Evolutionary conservation across 2,888 invertebrate genomes (phyloP).

Genomic region (Cyrtodaria siliqua): DNA sequence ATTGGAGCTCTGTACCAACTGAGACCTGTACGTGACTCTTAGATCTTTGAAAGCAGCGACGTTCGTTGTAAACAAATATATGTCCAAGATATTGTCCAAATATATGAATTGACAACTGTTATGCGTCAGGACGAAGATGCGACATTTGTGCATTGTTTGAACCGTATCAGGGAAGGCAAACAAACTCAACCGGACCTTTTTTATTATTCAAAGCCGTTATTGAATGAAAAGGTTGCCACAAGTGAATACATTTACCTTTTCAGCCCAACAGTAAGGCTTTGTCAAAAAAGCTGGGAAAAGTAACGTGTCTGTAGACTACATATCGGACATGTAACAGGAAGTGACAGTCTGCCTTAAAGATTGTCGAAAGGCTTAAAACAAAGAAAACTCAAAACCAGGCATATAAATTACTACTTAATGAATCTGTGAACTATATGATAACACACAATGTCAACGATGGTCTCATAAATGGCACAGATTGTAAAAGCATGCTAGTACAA

Average conservation of each 20-base stretch:
- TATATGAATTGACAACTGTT: conserved; percentile 26
- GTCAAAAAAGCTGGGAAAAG: conserved; percentile 10
- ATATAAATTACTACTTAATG: conserved; percentile 7
- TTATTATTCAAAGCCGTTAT: neutral
- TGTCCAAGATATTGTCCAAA: neutral
- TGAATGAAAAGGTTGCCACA: neutral
- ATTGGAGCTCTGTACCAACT: conserved; percentile 5
- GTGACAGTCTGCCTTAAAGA: neutral
- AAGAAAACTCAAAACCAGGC: conserved; percentile 16
- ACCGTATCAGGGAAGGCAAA: conserved; percentile 23
- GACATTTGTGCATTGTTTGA: conserved; percentile 16
- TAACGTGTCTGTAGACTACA: conserved; percentile 11
- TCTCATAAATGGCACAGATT: conserved; percentile 22
- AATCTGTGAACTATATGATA: conserved; percentile 18
- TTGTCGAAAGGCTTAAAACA: conserved; percentile 3
- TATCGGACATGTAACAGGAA: conserved; percentile 4
- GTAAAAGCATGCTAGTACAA: conserved; percentile 17
- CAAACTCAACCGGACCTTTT: conserved; percentile 14
- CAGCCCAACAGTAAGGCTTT: conserved; percentile 1
- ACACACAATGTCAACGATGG: conserved; percentile 33
- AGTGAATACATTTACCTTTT: conserved; percentile 18
- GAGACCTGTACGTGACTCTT: conserved; percentile 10
- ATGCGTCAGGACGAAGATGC: conserved; percentile 33
- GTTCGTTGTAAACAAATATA: neutral
- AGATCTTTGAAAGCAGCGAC: conserved; percentile 10